Evolutionary conservation across 2,113 vertebrate species (phyloP).

Genomic region (Toxotes chatareus): DNA sequence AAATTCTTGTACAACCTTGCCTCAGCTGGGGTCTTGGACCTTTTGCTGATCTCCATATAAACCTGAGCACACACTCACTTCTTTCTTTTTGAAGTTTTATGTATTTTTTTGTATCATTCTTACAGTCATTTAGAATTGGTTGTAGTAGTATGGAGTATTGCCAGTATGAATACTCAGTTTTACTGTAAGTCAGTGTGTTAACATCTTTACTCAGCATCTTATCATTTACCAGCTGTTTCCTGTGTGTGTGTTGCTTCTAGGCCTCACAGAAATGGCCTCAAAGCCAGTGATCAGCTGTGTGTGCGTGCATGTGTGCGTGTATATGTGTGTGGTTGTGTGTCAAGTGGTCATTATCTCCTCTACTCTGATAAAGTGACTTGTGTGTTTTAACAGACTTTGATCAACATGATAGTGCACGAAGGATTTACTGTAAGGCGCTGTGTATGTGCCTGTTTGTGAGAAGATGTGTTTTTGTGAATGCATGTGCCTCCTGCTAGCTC

Average conservation of each 20-base stretch:
- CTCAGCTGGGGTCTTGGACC: too few relatives aligned
- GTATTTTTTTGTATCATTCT: not conserved
- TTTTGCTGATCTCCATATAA: not conserved
- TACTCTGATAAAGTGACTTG: conserved; percentile 19
- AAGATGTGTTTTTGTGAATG: conserved; percentile 1
- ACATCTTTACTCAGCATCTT: conserved; percentile 20
- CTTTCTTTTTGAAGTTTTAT: not conserved
- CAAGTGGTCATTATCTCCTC: conserved; percentile 8
- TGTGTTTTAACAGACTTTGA: conserved; percentile 9
- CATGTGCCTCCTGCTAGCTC: not conserved
- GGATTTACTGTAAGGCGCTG: conserved; percentile 41
- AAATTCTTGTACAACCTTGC: too few relatives aligned
- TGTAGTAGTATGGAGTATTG: not conserved
- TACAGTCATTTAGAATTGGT: not conserved
- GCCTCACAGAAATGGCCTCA: conserved; percentile 1
- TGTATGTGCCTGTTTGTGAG: not conserved
- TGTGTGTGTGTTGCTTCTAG: conserved; percentile 8
- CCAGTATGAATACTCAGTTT: not conserved
- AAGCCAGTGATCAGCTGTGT: not conserved
- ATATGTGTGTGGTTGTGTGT: not conserved
- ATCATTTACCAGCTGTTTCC: conserved; percentile 63
- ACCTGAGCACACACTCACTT: not conserved
- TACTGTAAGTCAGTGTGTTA: conserved; percentile 43
- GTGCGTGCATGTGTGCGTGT: not conserved
- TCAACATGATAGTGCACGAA: not conserved